Base-by-base conservation (phyloP, 2,113 vertebrate species). In the Halichoeres trimaculatus region DNA sequence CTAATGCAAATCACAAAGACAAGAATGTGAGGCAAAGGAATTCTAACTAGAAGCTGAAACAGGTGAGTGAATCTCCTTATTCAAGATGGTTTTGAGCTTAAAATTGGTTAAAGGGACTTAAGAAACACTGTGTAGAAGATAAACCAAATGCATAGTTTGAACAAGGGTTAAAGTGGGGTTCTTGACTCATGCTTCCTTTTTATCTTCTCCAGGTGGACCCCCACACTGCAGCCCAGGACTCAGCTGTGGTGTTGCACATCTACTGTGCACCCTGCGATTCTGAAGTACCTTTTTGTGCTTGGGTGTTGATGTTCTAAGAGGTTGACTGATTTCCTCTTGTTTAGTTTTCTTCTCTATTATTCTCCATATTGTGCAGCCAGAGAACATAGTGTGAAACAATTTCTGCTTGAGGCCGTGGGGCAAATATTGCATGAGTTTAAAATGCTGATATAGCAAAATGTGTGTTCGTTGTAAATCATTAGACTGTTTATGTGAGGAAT, bases 1-100 rank as follows among this genome's bases (percentile, higher is more conserved):
- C 92, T 3, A 92, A 90, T 85, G 73, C 92, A 22, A 97, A 98
- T 50, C 95, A 98, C 90, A 95, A 97, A 88, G 97, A 95, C 90
- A 96, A 96, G 90, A 96, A 94, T 0, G 92, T 99, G 60, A 96
- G 98, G 68, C 97, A 98, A 93, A 96, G 98, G 85, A 99, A 98
- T 0, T 94, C 95, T 0, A 98, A 96, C 90, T 99, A 90, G 70
- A 80, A 88, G 83, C 81, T 73, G 54, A 88, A 57, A 26, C 61
- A 85, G 90, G 85, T 90, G 55, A 0, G 81, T 75, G 1, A 45
- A 60, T 16, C 41, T 13, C 5, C 2, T 10, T 3, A 41, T 12
- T 12, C 3, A 1, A 7, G 11, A 41, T 10, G 38, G 38, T 30
- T 40, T 30, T 3, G 3, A 30, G 6, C 30, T 30, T 30, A 30